Evolutionary conservation across 2,888 invertebrate species (phyloP).

Genomic region (Ectemnius lituratus): DNA sequence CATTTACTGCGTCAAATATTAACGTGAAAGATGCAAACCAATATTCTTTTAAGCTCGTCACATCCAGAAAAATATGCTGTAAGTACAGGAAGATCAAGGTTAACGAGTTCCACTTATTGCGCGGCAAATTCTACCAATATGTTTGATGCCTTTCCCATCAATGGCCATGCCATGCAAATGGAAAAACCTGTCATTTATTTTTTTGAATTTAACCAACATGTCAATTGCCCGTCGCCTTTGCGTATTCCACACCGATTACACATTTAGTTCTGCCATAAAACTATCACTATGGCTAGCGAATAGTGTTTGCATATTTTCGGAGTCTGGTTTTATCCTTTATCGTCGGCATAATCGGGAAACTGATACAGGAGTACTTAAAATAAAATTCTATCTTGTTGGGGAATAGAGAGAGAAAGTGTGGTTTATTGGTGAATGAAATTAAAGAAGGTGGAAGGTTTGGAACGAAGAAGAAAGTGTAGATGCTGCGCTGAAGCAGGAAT

Average conservation of each 20-base stretch:
- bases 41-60: slow-evolving; percentile 50
- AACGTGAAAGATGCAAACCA: slow-evolving; percentile 37
- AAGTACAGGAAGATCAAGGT: slow-evolving; percentile 50
- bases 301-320: neutral
- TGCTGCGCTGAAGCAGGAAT: neutral
- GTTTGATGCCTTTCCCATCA: slow-evolving; percentile 42
- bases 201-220: slow-evolving; percentile 21
- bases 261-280: slow-evolving; percentile 33
- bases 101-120: slow-evolving; percentile 51
- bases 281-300: neutral
- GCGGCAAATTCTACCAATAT: slow-evolving; percentile 38
- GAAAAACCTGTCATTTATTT: slow-evolving; percentile 40
- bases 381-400: neutral
- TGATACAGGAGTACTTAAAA: neutral
- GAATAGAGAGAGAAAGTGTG: neutral
- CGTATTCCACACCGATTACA: slow-evolving; percentile 13
- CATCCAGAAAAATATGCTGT: slow-evolving; percentile 46
- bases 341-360: neutral
- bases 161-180: too few species aligned
- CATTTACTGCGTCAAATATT: too few species aligned
- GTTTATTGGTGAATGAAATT: neutral
- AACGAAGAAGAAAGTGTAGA: neutral
- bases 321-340: neutral
- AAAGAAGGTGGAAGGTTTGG: neutral
- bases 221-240: slow-evolving; percentile 11